phyloP scores from a whole-genome alignment of 2,888 invertebrate species.

The Cheilosia vulpina region DNA sequence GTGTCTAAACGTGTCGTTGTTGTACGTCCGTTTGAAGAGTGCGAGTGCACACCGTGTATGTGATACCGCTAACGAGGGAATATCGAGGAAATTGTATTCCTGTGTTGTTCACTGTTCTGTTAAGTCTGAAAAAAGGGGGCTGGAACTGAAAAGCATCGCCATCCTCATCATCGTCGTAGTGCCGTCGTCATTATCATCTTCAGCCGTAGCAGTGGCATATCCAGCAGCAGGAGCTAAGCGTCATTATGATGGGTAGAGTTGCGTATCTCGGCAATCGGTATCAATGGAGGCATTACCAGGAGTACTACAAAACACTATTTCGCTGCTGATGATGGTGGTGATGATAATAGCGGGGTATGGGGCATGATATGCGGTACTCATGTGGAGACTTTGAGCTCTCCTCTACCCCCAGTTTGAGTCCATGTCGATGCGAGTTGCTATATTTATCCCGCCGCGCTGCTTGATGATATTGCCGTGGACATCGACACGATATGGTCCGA shows the following conservation, averaged over 20 bases:
- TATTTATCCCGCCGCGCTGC: conserved; percentile 42
- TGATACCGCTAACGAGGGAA: conserved; percentile 74
- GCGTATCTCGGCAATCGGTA: conserved; percentile 44
- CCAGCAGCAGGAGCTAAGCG: conserved; percentile 54
- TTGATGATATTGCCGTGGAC: conserved; percentile 28
- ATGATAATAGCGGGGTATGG: conserved; percentile 18
- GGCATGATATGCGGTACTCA: conserved; percentile 6
- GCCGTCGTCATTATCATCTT: conserved; percentile 32
- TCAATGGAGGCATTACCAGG: conserved; percentile 27
- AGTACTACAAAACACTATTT: conserved; percentile 50
- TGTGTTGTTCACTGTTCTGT: conserved; percentile 63
- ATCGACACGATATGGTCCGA: conserved; percentile 49
- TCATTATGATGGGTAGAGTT: conserved; percentile 57
- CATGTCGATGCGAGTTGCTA: conserved; percentile 74
- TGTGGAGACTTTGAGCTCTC: conserved; percentile 56
- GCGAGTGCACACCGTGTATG: conserved; percentile 67
- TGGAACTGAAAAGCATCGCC: conserved; percentile 59
- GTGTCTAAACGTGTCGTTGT: conserved; percentile 67
- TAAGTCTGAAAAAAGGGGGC: conserved; percentile 59
- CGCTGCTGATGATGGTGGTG: conserved; percentile 19
- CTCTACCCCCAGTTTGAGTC: conserved; percentile 74
- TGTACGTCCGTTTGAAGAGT: conserved; percentile 63
- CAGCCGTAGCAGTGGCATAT: conserved; percentile 31
- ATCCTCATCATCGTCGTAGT: conserved; percentile 50
- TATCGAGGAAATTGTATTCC: conserved; percentile 71